Base-by-base conservation (phyloP, 2,888 invertebrate genomes). In the Drosophila colorata region DNA sequence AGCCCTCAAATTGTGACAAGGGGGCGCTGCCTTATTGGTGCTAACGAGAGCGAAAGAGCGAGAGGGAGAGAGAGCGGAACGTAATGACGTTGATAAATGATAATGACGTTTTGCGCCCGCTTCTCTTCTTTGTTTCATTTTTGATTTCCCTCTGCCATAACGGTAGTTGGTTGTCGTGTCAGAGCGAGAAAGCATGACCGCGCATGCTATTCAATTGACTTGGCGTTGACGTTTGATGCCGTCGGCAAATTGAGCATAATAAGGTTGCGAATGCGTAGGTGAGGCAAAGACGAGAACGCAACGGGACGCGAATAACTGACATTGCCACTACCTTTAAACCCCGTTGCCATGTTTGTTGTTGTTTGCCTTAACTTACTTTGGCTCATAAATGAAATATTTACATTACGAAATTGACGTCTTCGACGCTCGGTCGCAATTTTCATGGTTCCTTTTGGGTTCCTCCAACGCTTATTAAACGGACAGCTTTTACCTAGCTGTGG, bases 391-490 rank as follows among this genome's bases (percentile, higher is more conserved):
- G 86, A 91, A 90, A 90, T 91, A 90, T 90, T 90, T 90, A 88
- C 90, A 91, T 90, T 91, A 86, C 79, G 76, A 90, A 90, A 90
- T 90, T 90, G 90, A 89, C 90, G 88, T 90, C 86, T 89, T 80
- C 64, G 83, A 74, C 82, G 89, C 74, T 78, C 89, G 88, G 91
- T 90, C 79, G 83, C 70, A 80, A 80, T 77, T 76, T 65, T 66
- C 85, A 75, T 16, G 70, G 70, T 67, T 77, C 56, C 73, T 78
- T 63, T 68, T 68, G 67, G 63, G 33, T 55, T 58, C 49, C 51
- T 41, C 35, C 66, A 55, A 67, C 66, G 78, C 43, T 70, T 72
- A 78, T 72, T 67, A 59, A 70, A 61, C 69, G 63, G 47, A 60
- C 65, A 61, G 72, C 61, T 69, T 72, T 58, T 55, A 58, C 57